Evolutionary conservation across 2,797 vertebrate species (phyloP).

Genomic region (Eulemur albifrons): DNA sequence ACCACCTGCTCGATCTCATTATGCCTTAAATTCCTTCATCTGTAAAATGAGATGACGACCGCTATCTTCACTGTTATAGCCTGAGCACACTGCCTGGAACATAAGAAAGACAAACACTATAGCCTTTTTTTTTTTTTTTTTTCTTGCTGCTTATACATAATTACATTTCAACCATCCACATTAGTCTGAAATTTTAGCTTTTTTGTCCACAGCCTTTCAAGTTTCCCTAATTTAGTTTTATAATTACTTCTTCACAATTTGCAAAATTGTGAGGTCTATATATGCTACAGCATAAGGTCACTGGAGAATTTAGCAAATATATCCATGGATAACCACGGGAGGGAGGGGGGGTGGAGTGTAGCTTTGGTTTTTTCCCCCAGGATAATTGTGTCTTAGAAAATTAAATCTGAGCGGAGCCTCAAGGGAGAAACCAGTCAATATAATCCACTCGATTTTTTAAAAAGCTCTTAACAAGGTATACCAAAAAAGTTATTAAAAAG

Average conservation of each 20-base stretch:
- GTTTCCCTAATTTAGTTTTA: background rate
- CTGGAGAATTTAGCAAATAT: background rate
- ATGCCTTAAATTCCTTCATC: background rate
- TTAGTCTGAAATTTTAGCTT: background rate
- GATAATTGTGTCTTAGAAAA: background rate
- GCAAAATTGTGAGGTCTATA: background rate
- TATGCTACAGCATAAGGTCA: background rate
- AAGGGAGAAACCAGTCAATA: background rate
- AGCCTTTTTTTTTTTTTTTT: background rate
- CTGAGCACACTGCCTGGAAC: background rate
- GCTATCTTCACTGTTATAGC: background rate
- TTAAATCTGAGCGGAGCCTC: background rate
- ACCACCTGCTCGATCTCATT: background rate
- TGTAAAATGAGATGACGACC: background rate
- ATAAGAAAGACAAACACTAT: background rate
- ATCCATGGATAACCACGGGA: background rate
- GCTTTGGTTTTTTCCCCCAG: background rate
- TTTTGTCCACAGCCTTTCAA: background rate
- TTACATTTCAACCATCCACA: background rate
- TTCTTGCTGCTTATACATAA: background rate
- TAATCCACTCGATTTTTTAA: background rate
- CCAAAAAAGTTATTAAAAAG: constrained; percentile 43
- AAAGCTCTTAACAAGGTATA: constrained; percentile 16
- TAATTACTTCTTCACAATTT: background rate
- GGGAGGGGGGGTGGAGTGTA: background rate